Evolutionary conservation across 2,888 invertebrate genomes (phyloP).

Genomic region (Operophtera brumata): DNA sequence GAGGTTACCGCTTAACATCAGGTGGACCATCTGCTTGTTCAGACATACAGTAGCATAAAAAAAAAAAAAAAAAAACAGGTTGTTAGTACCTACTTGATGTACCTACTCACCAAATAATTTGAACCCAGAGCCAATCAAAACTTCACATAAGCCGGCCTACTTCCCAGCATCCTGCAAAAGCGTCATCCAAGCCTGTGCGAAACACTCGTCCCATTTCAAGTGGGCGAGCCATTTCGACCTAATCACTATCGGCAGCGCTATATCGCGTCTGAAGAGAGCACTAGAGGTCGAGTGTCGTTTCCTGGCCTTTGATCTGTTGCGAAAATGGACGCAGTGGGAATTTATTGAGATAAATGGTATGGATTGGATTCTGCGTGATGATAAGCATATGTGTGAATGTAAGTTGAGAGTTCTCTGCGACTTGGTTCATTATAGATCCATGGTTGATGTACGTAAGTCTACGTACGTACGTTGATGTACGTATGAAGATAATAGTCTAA

Average conservation of each 20-base stretch:
- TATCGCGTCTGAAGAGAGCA: background rate
- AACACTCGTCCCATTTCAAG: conserved; percentile 9
- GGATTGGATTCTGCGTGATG: background rate
- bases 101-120: background rate
- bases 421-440: no score
- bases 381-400: background rate
- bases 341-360: background rate
- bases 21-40: no score
- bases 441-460: no score
- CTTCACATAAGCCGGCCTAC: background rate
- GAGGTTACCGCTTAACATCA: no score
- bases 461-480: no score
- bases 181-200: conserved; percentile 3
- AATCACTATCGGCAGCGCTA: background rate
- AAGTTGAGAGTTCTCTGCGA: no score
- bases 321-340: background rate
- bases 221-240: conserved; percentile 10
- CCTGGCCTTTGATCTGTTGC: conserved; percentile 1
- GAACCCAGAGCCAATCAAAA: background rate
- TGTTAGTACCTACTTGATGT: no score
- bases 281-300: background rate
- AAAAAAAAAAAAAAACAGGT: no score
- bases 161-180: background rate
- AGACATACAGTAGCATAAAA: no score
- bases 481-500: no score